Percentiles rank a stretch among this genome's conserved stretches.
Evolutionary conservation across 2,888 invertebrate species (phyloP).

Genomic region (Ypsolopha scabrella): DNA sequence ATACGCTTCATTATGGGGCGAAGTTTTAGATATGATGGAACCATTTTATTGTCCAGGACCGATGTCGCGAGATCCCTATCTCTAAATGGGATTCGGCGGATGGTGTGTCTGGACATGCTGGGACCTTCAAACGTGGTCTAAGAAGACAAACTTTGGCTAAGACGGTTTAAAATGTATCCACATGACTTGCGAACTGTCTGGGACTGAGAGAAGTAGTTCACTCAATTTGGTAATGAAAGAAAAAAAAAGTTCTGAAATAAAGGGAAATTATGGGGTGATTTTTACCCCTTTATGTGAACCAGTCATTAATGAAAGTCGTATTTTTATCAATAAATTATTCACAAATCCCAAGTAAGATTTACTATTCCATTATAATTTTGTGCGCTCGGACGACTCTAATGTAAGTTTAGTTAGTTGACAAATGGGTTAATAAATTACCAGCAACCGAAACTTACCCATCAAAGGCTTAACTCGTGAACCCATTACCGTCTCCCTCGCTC

Average conservation of each 20-base stretch:
- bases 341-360: slow-evolving; percentile 3
- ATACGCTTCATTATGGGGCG: slow-evolving; percentile 70
- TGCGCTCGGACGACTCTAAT: slow-evolving; percentile 19
- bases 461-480: slow-evolving; percentile 27
- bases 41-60: slow-evolving; percentile 64
- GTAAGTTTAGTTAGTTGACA: slow-evolving; percentile 25
- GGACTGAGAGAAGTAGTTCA: background rate
- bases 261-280: no score
- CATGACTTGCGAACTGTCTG: background rate
- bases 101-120: slow-evolving; percentile 1
- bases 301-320: background rate
- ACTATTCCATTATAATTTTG: slow-evolving; percentile 17
- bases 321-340: slow-evolving; percentile 8
- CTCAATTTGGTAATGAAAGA: background rate
- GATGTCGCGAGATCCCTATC: slow-evolving; percentile 67
- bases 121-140: background rate
- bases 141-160: background rate
- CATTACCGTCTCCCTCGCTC: slow-evolving; percentile 28
- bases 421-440: slow-evolving; percentile 37
- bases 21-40: slow-evolving; percentile 70
- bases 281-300: no score
- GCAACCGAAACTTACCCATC: slow-evolving; percentile 29
- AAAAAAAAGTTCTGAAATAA: no score
- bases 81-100: slow-evolving; percentile 55
- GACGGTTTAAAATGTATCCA: background rate